A percentile compares a stretch with the other conserved stretches of the same genome.
phyloP scores from a whole-genome alignment of 2,113 vertebrate genomes.

The Zeus faber region DNA sequence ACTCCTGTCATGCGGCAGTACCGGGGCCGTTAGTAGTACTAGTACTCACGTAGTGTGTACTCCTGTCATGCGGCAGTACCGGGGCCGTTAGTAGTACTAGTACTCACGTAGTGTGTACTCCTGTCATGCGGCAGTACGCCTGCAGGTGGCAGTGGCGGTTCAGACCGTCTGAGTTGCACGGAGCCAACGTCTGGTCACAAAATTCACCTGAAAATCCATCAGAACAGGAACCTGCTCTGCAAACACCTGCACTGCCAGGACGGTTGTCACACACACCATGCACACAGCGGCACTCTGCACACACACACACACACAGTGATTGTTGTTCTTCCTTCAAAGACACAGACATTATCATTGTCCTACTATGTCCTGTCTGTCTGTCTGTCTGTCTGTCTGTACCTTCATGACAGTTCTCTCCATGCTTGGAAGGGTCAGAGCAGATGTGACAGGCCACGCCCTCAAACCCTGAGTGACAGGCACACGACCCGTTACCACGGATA shows the following conservation, averaged over 20 bases:
- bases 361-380: background rate
- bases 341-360: background rate
- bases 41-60: background rate
- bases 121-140: background rate
- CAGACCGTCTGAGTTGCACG: constrained; percentile 70
- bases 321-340: background rate
- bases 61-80: too few species aligned
- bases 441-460: constrained; percentile 93
- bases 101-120: background rate
- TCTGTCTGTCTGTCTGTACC: constrained; percentile 63
- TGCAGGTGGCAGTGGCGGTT: constrained; percentile 78
- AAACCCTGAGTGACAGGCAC: constrained; percentile 81
- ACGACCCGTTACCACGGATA: constrained; percentile 84
- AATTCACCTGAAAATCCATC: constrained; percentile 81
- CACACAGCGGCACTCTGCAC: constrained; percentile 85
- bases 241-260: constrained; percentile 82
- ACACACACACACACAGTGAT: constrained; percentile 2
- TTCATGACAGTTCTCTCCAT: constrained; percentile 87
- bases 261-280: constrained; percentile 96
- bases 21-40: too few species aligned
- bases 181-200: constrained; percentile 77
- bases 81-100: background rate
- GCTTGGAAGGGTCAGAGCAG: constrained; percentile 83
- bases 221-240: constrained; percentile 81
- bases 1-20: too few species aligned